Evolutionary conservation across 2,113 vertebrate species (phyloP).

Genomic region (Coptodon bakossiorum): DNA sequence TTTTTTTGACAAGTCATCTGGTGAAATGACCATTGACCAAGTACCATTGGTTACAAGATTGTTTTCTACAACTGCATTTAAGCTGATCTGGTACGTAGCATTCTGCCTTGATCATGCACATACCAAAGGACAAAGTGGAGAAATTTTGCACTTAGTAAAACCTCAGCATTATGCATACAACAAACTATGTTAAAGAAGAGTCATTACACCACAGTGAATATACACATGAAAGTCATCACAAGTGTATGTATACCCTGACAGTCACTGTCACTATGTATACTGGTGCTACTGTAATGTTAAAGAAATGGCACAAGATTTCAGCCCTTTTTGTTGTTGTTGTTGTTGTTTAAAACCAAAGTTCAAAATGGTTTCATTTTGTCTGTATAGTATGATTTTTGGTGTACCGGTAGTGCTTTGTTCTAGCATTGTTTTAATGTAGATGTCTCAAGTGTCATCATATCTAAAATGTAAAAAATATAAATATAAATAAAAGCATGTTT

Average conservation of each 20-base stretch:
- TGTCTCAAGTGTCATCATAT: slow-evolving; percentile 82
- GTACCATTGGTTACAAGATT: slow-evolving; percentile 51
- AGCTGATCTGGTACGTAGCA: slow-evolving; percentile 24
- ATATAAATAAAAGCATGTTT: slow-evolving; percentile 88
- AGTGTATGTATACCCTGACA: slow-evolving; percentile 43
- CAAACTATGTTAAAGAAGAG: slow-evolving; percentile 17
- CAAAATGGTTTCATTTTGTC: slow-evolving; percentile 44
- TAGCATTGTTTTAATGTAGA: slow-evolving; percentile 74
- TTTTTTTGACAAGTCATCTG: slow-evolving; percentile 28
- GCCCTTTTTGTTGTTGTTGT: neutral
- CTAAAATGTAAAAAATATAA: slow-evolving; percentile 79
- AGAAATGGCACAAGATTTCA: slow-evolving; percentile 27
- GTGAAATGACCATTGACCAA: slow-evolving; percentile 4
- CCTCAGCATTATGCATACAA: slow-evolving; percentile 35
- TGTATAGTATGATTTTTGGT: slow-evolving; percentile 39
- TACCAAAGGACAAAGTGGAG: slow-evolving; percentile 58
- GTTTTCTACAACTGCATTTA: slow-evolving; percentile 40
- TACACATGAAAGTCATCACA: neutral
- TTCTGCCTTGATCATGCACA: slow-evolving; percentile 53
- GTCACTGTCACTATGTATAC: slow-evolving; percentile 64
- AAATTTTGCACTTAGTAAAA: slow-evolving; percentile 59
- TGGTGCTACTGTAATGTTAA: slow-evolving; percentile 79
- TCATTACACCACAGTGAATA: neutral
- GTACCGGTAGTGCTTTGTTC: slow-evolving; percentile 70
- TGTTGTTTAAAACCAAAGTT: slow-evolving; percentile 33